Conservation (phyloP, 2,797 vertebrate genomes). For the Malurus splendens region DNA sequence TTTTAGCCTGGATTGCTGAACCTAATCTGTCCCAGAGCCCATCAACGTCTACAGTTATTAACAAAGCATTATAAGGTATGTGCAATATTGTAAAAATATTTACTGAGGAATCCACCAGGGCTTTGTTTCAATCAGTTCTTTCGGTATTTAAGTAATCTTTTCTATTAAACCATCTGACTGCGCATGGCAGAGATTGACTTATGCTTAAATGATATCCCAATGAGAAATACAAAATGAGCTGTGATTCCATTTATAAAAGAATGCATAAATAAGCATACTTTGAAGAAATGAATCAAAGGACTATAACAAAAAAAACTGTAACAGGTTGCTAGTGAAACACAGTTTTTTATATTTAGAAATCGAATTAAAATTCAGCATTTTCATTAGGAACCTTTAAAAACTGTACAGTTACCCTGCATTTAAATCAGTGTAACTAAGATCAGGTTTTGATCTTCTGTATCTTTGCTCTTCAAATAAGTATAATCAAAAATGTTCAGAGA, state of each 20-base stretch:
- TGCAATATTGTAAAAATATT: not conserved
- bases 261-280: constrained; percentile 5
- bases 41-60: not conserved
- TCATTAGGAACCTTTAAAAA: not conserved
- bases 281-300: not conserved
- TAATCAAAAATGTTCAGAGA: not conserved
- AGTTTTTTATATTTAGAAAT: not conserved
- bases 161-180: not conserved
- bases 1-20: not conserved
- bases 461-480: not conserved
- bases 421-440: not conserved
- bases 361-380: not conserved
- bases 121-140: constrained; percentile 12
- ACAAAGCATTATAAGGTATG: not conserved
- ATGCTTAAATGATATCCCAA: not conserved
- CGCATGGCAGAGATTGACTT: not conserved
- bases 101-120: not conserved
- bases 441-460: not conserved
- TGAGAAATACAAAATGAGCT: constrained; percentile 8
- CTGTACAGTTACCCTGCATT: not conserved
- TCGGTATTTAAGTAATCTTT: not conserved
- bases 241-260: constrained; percentile 6
- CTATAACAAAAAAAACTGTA: not conserved
- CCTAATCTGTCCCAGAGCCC: not conserved
- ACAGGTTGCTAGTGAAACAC: not conserved